Conservation (phyloP, 2,888 invertebrate species). For the Aporophyla lueneburgensis region DNA sequence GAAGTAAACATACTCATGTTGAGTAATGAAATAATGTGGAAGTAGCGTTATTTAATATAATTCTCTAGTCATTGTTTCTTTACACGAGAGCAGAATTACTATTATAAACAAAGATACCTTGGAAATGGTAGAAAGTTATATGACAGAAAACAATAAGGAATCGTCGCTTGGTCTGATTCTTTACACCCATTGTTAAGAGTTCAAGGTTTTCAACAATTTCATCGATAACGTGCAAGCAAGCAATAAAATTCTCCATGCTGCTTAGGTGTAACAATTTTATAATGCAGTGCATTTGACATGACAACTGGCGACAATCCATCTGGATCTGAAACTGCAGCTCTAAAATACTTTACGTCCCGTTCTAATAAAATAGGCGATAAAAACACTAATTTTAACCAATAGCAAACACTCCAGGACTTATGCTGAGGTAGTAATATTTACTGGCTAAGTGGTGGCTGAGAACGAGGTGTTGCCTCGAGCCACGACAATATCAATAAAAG, state of each 20-base stretch:
- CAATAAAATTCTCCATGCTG: neutral
- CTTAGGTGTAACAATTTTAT: neutral
- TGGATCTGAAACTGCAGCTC: constrained; percentile 15
- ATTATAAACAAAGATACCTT: neutral
- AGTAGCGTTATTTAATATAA: constrained; percentile 9
- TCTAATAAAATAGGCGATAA: constrained; percentile 38
- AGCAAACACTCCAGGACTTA: constrained; percentile 34
- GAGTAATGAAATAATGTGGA: constrained; percentile 16
- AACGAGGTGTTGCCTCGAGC: constrained; percentile 19
- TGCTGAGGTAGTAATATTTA: constrained; percentile 18
- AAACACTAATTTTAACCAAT: constrained; percentile 55
- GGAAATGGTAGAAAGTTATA: neutral
- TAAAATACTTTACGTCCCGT: constrained; percentile 32
- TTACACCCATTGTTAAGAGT: neutral
- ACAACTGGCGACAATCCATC: constrained; percentile 23
- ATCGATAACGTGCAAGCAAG: neutral
- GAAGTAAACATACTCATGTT: constrained; percentile 26
- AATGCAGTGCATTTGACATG: constrained; percentile 10
- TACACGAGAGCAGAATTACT: constrained; percentile 1
- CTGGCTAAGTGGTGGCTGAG: constrained; percentile 2
- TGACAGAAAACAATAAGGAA: constrained; percentile 9
- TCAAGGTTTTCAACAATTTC: neutral
- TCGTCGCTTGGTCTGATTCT: neutral
- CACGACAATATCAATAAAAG: neutral
- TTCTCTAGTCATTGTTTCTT: constrained; percentile 1